Evolutionary conservation across 1,140 invertebrate genomes (phyloP).

Genomic region (Calosoma granatense): DNA sequence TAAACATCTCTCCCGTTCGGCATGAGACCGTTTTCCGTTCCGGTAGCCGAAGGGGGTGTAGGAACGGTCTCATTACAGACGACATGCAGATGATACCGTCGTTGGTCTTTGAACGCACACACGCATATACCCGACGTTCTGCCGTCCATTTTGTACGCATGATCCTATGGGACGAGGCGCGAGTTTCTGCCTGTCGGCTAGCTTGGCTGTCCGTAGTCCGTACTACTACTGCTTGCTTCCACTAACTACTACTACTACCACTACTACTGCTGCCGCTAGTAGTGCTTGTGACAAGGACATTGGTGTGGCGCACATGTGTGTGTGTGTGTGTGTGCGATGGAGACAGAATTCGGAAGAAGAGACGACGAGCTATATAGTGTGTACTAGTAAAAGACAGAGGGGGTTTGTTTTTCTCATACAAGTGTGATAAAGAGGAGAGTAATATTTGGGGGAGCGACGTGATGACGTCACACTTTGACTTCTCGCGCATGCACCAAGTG

Average conservation of each 20-base stretch:
- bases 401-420: no score
- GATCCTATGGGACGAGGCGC: neutral
- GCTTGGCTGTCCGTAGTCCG: no score
- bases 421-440: no score
- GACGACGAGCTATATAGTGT: neutral
- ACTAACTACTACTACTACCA: no score
- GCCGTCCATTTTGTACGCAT: slow-evolving; percentile 5
- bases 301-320: neutral
- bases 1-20: no score
- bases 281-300: no score
- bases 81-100: slow-evolving; percentile 2
- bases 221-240: no score
- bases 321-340: no score
- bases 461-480: neutral
- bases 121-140: neutral
- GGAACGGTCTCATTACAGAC: neutral
- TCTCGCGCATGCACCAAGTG: neutral
- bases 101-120: neutral
- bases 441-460: neutral
- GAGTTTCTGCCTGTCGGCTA: neutral
- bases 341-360: neutral
- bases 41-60: no score
- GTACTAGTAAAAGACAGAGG: no score
- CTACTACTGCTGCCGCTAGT: no score
- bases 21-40: no score